These are phyloP conservation scores for Emydocephalus ijimae DNA, from an alignment of 2,113 vertebrate genomes.

Conservation along the genomic window DNA sequence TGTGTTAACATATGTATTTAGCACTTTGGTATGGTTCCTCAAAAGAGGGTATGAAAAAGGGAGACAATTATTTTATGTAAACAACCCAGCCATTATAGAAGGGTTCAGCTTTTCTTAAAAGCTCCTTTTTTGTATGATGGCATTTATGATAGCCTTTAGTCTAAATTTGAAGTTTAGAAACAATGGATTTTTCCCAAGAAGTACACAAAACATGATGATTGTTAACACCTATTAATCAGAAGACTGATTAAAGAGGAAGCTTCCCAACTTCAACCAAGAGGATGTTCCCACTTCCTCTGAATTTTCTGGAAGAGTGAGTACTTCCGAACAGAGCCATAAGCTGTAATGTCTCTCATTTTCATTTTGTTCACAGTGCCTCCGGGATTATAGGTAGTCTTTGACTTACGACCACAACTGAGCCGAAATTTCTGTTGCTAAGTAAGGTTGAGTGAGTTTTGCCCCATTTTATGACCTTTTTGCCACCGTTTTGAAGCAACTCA, in stretches of 20 bases:
- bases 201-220: background rate
- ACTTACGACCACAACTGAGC: no score
- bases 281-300: background rate
- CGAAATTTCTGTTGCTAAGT: no score
- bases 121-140: background rate
- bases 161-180: background rate
- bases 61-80: background rate
- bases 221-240: background rate
- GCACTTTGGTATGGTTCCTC: background rate
- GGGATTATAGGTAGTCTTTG: background rate
- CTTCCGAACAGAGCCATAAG: background rate
- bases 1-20: background rate
- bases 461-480: no score
- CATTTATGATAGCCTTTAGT: background rate
- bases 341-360: background rate
- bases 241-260: background rate
- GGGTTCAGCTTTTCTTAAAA: background rate
- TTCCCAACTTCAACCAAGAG: background rate
- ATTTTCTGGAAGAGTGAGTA: background rate
- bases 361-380: background rate
- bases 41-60: background rate
- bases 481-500: no score
- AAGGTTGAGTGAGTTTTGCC: no score
- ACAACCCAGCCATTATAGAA: background rate
- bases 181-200: background rate